phyloP scores from a whole-genome alignment of 2,113 vertebrate genomes.

The Oreotrochilus melanogaster region DNA sequence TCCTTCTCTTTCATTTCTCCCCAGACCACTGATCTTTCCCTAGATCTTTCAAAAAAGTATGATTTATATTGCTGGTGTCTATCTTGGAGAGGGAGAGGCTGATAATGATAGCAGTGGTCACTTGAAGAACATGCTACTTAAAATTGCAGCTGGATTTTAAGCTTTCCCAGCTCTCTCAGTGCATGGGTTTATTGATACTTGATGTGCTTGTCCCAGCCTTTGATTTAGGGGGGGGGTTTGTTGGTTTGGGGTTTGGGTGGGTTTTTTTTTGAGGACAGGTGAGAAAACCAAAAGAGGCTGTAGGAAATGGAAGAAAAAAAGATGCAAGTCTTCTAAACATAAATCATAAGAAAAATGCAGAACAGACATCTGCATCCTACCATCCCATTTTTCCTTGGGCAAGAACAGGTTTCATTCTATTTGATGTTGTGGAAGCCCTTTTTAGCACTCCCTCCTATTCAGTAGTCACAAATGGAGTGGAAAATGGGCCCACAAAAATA shows the following conservation, averaged over 20 bases:
- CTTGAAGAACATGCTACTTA: background rate
- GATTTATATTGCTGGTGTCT: background rate
- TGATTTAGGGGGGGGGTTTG: background rate
- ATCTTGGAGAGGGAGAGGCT: background rate
- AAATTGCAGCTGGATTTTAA: background rate
- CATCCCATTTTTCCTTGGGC: background rate
- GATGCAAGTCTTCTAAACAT: background rate
- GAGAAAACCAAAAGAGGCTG: background rate
- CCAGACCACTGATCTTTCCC: constrained; percentile 10
- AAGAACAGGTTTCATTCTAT: background rate
- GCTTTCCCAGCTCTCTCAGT: background rate
- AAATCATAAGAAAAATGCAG: background rate
- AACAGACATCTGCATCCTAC: background rate
- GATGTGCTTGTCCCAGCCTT: background rate
- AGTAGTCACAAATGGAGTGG: background rate
- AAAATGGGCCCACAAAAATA: background rate
- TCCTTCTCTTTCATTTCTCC: constrained; percentile 4
- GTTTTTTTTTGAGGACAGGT: background rate
- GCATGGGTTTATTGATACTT: background rate
- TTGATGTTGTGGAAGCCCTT: background rate
- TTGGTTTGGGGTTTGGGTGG: background rate
- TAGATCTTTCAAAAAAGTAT: background rate
- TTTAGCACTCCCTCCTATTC: background rate
- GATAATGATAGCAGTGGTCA: background rate
- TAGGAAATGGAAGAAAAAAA: background rate